Percentiles rank a stretch among this genome's conserved stretches.
Evolutionary conservation across 2,113 vertebrate genomes (phyloP).

Genomic region (Ardeotis arabs): DNA sequence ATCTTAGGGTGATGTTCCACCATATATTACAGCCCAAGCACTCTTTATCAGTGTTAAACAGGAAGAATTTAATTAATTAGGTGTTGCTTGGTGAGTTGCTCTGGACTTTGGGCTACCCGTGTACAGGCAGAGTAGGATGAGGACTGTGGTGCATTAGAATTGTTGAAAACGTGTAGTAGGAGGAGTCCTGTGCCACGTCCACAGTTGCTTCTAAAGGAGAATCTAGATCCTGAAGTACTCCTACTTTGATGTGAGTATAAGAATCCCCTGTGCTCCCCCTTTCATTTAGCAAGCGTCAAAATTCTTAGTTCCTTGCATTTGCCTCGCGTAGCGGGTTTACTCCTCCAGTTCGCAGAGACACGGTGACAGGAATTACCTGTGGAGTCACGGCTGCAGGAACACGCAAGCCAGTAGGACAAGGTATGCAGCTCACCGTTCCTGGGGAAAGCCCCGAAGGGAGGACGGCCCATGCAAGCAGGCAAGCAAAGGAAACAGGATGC

Average conservation of each 20-base stretch:
- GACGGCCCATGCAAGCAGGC: background rate
- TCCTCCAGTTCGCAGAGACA: background rate
- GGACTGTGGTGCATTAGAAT: background rate
- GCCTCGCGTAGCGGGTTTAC: background rate
- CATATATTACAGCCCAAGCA: background rate
- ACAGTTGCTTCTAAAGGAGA: background rate
- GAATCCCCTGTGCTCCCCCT: background rate
- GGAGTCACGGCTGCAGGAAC: background rate
- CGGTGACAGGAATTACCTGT: background rate
- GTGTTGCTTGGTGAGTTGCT: background rate
- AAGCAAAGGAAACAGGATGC: background rate
- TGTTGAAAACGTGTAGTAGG: background rate
- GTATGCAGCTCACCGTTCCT: background rate
- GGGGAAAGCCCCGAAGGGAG: background rate
- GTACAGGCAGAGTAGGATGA: background rate
- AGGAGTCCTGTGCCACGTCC: background rate
- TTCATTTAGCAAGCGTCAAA: background rate
- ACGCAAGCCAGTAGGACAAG: background rate
- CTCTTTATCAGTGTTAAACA: background rate
- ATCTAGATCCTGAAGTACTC: background rate
- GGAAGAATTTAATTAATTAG: background rate
- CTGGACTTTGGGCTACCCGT: background rate
- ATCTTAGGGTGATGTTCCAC: background rate
- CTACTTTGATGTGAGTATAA: background rate
- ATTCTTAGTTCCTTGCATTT: background rate